phyloP scores from a whole-genome alignment of 1,140 invertebrate genomes.

The Notospermus geniculatus region DNA sequence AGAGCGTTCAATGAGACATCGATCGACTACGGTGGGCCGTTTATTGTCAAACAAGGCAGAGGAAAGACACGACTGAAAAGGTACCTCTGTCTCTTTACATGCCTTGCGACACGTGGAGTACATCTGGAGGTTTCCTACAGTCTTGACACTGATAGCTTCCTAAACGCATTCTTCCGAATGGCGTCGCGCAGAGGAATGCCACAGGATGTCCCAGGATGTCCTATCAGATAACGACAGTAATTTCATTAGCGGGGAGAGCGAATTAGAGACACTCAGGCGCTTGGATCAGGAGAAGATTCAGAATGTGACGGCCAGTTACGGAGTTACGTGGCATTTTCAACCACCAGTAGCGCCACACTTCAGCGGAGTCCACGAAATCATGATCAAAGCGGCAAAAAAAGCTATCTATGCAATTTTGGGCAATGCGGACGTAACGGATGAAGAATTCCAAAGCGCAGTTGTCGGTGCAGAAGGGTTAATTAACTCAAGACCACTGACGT shows the following conservation, averaged over 20 bases:
- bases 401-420: too few species aligned
- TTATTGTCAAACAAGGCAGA: too few species aligned
- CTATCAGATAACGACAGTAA: slow-evolving; percentile 9
- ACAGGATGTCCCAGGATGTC: background rate
- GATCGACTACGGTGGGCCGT: too few species aligned
- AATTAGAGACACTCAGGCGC: background rate
- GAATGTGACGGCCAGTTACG: background rate
- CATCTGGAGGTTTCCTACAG: background rate
- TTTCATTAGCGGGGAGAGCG: slow-evolving; percentile 5
- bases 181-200: background rate
- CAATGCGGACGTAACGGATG: too few species aligned
- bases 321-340: slow-evolving; percentile 7
- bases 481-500: too few species aligned
- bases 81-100: slow-evolving; percentile 11
- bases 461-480: too few species aligned
- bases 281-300: slow-evolving; percentile 3
- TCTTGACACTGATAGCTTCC: slow-evolving; percentile 5
- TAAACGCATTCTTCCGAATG: slow-evolving; percentile 8
- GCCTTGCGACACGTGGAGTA: slow-evolving; percentile 2
- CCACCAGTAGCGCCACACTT: slow-evolving; percentile 6
- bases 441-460: too few species aligned
- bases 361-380: slow-evolving; percentile 5
- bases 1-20: background rate
- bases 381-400: background rate
- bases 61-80: background rate